Conservation (phyloP, 2,113 vertebrate species). For the Limnothrissa miodon region DNA sequence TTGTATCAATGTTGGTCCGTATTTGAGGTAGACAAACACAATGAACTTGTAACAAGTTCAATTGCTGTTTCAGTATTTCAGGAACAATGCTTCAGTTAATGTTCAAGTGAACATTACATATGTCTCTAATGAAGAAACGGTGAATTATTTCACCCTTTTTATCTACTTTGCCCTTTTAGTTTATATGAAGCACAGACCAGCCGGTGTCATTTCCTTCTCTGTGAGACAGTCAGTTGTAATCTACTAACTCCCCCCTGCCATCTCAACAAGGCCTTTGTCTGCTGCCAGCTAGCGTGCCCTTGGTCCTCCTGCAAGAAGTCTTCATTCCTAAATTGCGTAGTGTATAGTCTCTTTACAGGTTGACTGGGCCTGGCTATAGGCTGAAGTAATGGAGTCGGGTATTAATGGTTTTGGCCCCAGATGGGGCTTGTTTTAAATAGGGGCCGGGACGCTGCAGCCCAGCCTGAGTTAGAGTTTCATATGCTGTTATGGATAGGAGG, state of each 20-base stretch:
- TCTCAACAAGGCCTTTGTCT: constrained; percentile 23
- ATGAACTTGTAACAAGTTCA: no score
- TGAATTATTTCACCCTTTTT: neutral
- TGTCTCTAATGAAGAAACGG: neutral
- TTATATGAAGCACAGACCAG: neutral
- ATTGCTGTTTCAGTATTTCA: no score
- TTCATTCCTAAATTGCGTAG: constrained; percentile 9
- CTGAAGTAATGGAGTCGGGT: constrained; percentile 68
- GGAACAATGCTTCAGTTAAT: no score
- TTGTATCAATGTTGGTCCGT: no score
- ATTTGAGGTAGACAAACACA: no score
- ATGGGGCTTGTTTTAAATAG: constrained; percentile 66
- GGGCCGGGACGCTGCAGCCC: constrained; percentile 43
- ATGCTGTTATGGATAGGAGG: constrained; percentile 62
- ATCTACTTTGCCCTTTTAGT: neutral
- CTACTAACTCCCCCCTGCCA: neutral
- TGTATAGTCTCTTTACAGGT: constrained; percentile 18
- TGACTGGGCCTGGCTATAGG: neutral
- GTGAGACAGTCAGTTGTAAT: neutral
- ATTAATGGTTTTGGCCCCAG: constrained; percentile 71
- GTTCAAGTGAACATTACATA: no score
- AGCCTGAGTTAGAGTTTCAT: constrained; percentile 65
- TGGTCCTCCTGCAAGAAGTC: constrained; percentile 9
- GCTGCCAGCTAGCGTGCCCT: neutral
- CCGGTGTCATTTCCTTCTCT: neutral